Evolutionary conservation across 2,888 invertebrate species (phyloP).

Genomic region (Syritta pipiens): DNA sequence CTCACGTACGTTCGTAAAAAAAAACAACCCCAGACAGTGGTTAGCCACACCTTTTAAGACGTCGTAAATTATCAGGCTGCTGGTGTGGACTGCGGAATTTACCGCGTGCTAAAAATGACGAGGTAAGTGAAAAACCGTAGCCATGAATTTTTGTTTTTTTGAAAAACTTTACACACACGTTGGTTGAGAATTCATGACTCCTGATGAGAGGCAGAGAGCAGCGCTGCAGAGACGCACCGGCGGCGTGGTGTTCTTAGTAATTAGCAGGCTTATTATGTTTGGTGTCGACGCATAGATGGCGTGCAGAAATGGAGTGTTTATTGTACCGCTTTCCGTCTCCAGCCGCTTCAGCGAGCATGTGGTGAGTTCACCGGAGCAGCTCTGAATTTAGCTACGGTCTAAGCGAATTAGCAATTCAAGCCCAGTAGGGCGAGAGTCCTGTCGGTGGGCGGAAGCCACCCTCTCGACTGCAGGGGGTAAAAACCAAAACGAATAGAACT

Average conservation of each 20-base stretch:
- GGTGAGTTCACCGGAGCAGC: too few species aligned
- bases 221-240: too few species aligned
- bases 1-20: neutral
- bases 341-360: too few species aligned
- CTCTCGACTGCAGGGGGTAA: too few species aligned
- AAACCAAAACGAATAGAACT: neutral
- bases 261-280: constrained; percentile 29
- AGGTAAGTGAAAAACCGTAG: constrained; percentile 29
- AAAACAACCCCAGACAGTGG: constrained; percentile 46
- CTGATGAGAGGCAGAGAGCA: constrained; percentile 14
- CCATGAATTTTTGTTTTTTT: constrained; percentile 30
- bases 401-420: constrained; percentile 39
- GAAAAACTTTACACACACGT: constrained; percentile 40
- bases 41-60: constrained; percentile 49
- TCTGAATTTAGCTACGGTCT: too few species aligned
- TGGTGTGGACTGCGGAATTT: constrained; percentile 47
- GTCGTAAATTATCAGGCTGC: constrained; percentile 53
- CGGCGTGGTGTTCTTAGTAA: too few species aligned
- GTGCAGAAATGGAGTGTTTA: constrained; percentile 37
- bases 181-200: constrained; percentile 10
- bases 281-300: neutral
- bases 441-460: too few species aligned
- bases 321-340: constrained; percentile 27
- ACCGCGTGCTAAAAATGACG: constrained; percentile 20
- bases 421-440: too few species aligned